Conservation (phyloP, 2,797 vertebrate genomes). For the Lepidocolaptes lacrymiger region DNA sequence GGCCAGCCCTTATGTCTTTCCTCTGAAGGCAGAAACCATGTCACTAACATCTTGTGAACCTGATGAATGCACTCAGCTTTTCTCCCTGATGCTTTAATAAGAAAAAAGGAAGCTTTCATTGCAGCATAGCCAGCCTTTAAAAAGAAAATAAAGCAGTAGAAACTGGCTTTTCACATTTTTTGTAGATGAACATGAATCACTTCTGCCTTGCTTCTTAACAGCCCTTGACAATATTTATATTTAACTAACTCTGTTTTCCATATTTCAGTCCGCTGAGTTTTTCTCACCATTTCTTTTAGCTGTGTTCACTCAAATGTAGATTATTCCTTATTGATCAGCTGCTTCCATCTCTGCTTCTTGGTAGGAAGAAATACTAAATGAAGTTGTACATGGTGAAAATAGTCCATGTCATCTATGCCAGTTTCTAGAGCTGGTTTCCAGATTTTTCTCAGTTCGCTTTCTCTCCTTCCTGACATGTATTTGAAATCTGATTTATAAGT, state of each 20-base stretch:
- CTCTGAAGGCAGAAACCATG: not conserved
- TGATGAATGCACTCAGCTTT: not conserved
- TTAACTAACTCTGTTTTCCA: slow-evolving; percentile 14
- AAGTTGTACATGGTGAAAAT: not conserved
- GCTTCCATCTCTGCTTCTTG: not conserved
- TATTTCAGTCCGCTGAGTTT: slow-evolving; percentile 7
- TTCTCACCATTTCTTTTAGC: not conserved
- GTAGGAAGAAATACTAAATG: not conserved
- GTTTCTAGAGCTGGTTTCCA: not conserved
- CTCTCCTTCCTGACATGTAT: not conserved
- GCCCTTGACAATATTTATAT: slow-evolving; percentile 20
- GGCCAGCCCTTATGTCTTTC: not conserved
- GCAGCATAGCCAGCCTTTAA: not conserved
- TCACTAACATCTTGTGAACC: not conserved
- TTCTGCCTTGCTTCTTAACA: slow-evolving; percentile 10
- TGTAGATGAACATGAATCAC: not conserved
- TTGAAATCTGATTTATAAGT: not conserved
- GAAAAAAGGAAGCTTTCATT: not conserved
- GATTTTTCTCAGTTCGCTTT: slow-evolving; percentile 1
- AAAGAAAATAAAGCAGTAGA: not conserved
- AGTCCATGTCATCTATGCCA: accelerated
- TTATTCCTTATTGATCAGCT: not conserved
- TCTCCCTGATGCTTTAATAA: not conserved
- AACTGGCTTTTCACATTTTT: not conserved
- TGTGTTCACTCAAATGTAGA: not conserved